A percentile compares a stretch with the other conserved stretches of the same genome.
phyloP scores from a whole-genome alignment of 2,797 vertebrate genomes.

The Choloepus didactylus region DNA sequence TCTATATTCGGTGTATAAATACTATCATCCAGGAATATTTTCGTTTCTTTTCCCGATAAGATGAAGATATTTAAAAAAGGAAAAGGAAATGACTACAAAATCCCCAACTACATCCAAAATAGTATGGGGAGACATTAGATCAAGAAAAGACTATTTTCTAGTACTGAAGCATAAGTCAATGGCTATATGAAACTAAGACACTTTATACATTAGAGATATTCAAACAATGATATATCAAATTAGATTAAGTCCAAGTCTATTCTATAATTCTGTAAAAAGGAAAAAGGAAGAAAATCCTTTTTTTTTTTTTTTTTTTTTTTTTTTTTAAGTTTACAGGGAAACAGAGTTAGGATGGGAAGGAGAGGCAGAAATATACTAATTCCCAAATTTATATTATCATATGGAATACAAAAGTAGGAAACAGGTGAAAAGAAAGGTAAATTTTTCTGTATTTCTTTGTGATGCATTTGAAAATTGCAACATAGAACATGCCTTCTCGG shows the following conservation, averaged over 20 bases:
- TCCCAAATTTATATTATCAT: background rate
- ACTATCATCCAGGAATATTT: constrained; percentile 26
- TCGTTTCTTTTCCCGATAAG: constrained; percentile 4
- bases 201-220: background rate
- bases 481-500: background rate
- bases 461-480: constrained; percentile 16
- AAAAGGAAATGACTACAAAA: constrained; percentile 18
- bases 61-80: background rate
- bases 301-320: no score
- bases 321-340: background rate
- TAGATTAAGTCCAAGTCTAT: background rate
- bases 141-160: constrained; percentile 3
- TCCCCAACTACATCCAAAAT: background rate
- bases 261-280: background rate
- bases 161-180: background rate
- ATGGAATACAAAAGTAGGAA: background rate
- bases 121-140: background rate
- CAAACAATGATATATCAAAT: background rate
- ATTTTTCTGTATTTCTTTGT: background rate
- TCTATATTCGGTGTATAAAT: background rate
- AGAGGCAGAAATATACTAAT: background rate
- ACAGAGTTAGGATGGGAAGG: background rate
- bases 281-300: background rate
- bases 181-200: constrained; percentile 5
- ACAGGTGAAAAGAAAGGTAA: background rate